Conservation (phyloP, 1,140 invertebrate species). For the Drosophila mojavensis region DNA sequence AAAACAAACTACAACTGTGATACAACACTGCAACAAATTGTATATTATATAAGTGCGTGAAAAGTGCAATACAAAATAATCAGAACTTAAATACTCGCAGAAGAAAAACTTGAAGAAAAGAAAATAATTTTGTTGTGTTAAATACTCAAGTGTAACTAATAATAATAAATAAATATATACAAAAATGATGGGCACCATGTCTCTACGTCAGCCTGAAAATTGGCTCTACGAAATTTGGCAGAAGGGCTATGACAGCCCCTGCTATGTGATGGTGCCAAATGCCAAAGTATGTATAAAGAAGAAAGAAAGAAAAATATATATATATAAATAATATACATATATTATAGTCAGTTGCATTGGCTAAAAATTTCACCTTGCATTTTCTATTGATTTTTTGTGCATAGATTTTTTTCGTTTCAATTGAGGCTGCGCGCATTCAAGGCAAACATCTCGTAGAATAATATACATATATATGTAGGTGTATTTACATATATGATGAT, state of each 20-base stretch:
- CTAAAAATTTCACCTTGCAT: slow-evolving; percentile 47
- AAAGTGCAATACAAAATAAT: slow-evolving; percentile 26
- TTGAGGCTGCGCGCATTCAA: slow-evolving; percentile 27
- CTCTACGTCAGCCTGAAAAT: slow-evolving; percentile 84
- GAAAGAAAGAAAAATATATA: slow-evolving; percentile 1
- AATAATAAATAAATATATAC: slow-evolving; percentile 13
- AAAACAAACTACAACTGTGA: slow-evolving; percentile 33
- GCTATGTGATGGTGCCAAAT: slow-evolving; percentile 88
- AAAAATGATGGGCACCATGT: slow-evolving; percentile 83
- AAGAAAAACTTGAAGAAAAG: slow-evolving; percentile 9
- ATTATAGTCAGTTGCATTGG: slow-evolving; percentile 33
- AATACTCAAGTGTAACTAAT: slow-evolving; percentile 6
- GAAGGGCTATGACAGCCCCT: slow-evolving; percentile 86
- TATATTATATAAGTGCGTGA: slow-evolving; percentile 25
- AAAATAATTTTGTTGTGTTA: neutral
- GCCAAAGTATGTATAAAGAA: slow-evolving; percentile 85
- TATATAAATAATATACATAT: slow-evolving; percentile 11
- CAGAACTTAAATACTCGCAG: slow-evolving; percentile 8
- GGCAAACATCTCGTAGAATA: slow-evolving; percentile 8
- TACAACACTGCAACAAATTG: slow-evolving; percentile 28
- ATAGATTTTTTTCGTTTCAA: slow-evolving; percentile 9
- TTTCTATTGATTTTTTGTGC: slow-evolving; percentile 69
- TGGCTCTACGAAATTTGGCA: slow-evolving; percentile 87
- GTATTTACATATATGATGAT: neutral
- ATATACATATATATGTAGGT: slow-evolving; percentile 1